Evolutionary conservation across 2,113 vertebrate species (phyloP), one percentile per base, ranked within the genome.

Genomic region (Pollachius pollachius): DNA sequence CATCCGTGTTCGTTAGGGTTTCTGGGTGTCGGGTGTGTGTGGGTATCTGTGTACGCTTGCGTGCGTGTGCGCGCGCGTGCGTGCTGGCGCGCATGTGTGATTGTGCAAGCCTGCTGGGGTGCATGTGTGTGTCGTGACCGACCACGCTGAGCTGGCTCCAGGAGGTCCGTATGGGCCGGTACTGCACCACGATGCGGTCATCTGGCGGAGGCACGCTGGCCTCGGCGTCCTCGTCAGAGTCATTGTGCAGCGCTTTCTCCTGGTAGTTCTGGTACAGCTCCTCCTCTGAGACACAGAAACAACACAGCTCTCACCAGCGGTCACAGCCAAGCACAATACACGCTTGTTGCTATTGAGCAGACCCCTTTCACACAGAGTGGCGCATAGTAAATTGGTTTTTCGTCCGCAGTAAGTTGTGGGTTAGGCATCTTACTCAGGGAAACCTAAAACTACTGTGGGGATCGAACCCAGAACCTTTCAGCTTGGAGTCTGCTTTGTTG

Each of bases 261-360:
- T 99, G 94, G 83, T 98, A 98, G 90, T 98, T 98, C 89, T 99
- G 97, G 88, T 98, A 98, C 16, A 98, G 85, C 65, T 96, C 95
- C 11, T 96, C 96, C 86, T 96, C 97, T 98, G 84, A 41, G 82
- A 78, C 11, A 64, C 54, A 19, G 16, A 75, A 23, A 79, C 15
- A 70, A 52, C 12, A 62, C 23, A 66, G 1, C 58, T 9, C 8
- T 56, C 17, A 62, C 15, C 5, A 3, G 13, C 5, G 30, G 9
- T 62, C 15, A 2, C 2, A 25, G 11, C 15, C 15, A 62, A 25
- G 21, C 21, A 62, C 4, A 62, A 15, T 23, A 21, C 17, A 19
- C 21, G 12, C 57, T 15, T 15, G 7, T n/a, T 34, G 30, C 30
- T 34, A 7, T 34, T 34, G 4, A 34, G 30, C 30, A 7, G 41